Conservation (phyloP, 1,140 invertebrate genomes). For the Diplogasteroides magnus region DNA sequence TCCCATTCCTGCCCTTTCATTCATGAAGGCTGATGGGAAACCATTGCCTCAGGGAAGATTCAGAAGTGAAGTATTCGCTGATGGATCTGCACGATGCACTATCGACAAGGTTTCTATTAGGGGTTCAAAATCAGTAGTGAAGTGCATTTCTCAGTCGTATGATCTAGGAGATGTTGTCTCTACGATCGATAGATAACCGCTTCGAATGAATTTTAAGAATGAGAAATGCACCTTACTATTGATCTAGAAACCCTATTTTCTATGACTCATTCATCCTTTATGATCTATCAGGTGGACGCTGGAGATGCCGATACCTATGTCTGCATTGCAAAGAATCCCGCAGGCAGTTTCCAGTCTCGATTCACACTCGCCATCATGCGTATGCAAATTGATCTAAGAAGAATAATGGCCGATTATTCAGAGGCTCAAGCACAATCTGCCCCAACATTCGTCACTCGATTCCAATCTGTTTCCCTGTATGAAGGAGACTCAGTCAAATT, state of each 20-base stretch:
- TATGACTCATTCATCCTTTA: too few species aligned
- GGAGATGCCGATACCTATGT: constrained; percentile 33
- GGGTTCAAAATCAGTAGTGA: too few species aligned
- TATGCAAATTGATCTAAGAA: too few species aligned
- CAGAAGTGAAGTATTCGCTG: constrained; percentile 25
- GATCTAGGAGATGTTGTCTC: constrained; percentile 19
- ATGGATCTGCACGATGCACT: constrained; percentile 36
- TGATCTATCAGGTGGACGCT: constrained; percentile 28
- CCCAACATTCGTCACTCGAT: constrained; percentile 38
- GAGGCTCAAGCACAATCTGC: constrained; percentile 25
- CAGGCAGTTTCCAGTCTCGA: constrained; percentile 32
- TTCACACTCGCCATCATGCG: constrained; percentile 35
- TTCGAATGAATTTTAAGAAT: too few species aligned
- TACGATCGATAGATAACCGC: too few species aligned
- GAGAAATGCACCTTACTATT: too few species aligned
- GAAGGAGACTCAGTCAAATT: constrained; percentile 40
- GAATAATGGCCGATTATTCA: constrained; percentile 17
- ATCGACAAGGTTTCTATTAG: constrained; percentile 35
- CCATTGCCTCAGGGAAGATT: constrained; percentile 36
- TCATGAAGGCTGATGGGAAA: constrained; percentile 35
- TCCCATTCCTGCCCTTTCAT: constrained; percentile 35
- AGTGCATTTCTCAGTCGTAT: too few species aligned
- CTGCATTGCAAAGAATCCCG: constrained; percentile 39
- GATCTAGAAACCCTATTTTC: too few species aligned
- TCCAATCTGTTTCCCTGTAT: constrained; percentile 37